Evolutionary conservation across 2,888 invertebrate genomes (phyloP).

Genomic region (Ormyrus rosae): DNA sequence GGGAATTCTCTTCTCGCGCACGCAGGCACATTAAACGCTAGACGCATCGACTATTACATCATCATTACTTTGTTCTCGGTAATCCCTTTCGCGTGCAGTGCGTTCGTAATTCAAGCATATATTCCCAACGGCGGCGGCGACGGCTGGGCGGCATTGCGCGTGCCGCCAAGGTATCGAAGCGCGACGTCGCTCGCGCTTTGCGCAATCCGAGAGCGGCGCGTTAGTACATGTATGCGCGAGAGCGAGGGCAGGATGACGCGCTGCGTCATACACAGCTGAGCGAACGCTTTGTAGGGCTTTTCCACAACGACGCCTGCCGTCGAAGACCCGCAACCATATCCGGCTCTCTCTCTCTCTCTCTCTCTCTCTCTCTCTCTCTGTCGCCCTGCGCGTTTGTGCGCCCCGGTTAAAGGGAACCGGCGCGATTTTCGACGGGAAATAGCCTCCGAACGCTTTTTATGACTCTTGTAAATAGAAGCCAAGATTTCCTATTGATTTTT

Average conservation of each 20-base stretch:
- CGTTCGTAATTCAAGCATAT: neutral
- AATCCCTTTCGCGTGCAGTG: neutral
- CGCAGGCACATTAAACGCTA: neutral
- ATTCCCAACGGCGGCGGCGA: neutral
- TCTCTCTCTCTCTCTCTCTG: too few species aligned
- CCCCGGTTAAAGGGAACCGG: too few species aligned
- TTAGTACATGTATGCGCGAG: neutral
- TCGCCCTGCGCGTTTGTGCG: too few species aligned
- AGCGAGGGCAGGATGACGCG: neutral
- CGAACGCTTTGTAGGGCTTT: constrained; percentile 30
- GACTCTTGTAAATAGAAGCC: too few species aligned
- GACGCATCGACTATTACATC: neutral
- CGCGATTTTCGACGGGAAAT: constrained; percentile 17
- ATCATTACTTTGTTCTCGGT: neutral
- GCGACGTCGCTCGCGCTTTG: constrained; percentile 16
- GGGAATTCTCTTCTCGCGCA: neutral
- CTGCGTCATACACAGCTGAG: constrained; percentile 11
- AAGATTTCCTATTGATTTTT: neutral
- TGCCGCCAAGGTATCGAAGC: neutral
- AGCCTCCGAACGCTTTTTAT: neutral
- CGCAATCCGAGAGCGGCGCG: constrained; percentile 38
- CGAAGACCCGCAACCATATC: too few species aligned
- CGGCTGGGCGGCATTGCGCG: too few species aligned
- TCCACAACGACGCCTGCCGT: too few species aligned
- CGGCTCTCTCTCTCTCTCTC: too few species aligned